Evolutionary conservation across 2,888 invertebrate species (phyloP), one percentile per base, ranked within the genome.

Genomic region (Troides aeacus): DNA sequence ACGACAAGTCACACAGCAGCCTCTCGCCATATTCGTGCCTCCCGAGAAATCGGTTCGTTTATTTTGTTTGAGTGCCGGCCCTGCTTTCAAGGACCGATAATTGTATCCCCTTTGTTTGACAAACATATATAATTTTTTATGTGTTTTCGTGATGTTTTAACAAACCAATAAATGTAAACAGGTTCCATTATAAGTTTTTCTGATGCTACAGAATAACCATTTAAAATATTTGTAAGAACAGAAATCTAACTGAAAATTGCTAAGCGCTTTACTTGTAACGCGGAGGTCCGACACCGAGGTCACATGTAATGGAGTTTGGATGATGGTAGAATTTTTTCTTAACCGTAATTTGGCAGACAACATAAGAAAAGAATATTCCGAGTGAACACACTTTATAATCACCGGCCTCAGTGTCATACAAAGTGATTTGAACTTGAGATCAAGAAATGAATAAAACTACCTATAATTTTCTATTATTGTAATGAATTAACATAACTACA

Each of bases 31-130:
- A 84, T 88, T 87, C 84, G 85, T 85, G 79, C 84, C 90, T 84
- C 87, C 82, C 85, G 88, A 89, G 87, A 88, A 87, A 88, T 88
- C 86, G 86, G 87, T 90, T 90, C 89, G 86, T 90, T 89, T 90
- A 85, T 66, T 87, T 88, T 88, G 86, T 90, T 89, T 86, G 86
- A 76, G 78, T 79, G 85, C 84, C 78, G 80, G 84, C 83, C 79
- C 80, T 83, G 80, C 80, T 82, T 80, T 74, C 69, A 66, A 71
- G 64, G 50, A 64, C 62, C 65, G 61, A 68, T 67, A 65, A 70
- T 70, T 70, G 70, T 59, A 63, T 67, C 61, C 61, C 67, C 64
- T 70, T 58, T 67, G 67, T 67, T 67, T 71, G 67, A 30, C 15
- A 50, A 67, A 18, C 61, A 24, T 62, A 42, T 12, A 58, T 12